Percentiles rank a stretch among this genome's conserved stretches.
phyloP scores from a whole-genome alignment of 2,888 invertebrate species.

The Melinaea menophilus region DNA sequence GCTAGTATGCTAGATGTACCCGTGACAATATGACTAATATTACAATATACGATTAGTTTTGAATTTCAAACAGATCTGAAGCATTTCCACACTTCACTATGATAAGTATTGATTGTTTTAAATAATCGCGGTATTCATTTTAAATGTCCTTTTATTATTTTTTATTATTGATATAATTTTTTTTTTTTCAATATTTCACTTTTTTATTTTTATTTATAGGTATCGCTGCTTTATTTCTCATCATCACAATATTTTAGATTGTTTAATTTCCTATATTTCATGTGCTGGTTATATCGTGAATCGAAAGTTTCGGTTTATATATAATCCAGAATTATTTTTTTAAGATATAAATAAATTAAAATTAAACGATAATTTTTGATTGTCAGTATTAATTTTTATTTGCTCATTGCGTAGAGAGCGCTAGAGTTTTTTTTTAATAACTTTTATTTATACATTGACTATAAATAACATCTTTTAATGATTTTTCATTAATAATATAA shows the following conservation, averaged over 20 bases:
- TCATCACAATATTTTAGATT: too few relatives aligned
- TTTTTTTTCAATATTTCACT: too few relatives aligned
- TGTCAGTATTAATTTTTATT: conserved; percentile 6
- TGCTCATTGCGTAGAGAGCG: neutral
- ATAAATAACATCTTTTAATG: too few relatives aligned
- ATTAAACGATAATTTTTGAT: neutral
- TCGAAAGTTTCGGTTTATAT: neutral
- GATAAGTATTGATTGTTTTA: too few relatives aligned
- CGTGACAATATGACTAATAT: conserved; percentile 3
- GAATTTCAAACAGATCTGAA: conserved; percentile 1
- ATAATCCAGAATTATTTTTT: neutral
- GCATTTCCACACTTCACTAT: too few relatives aligned
- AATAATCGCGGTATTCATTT: too few relatives aligned
- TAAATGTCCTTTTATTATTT: too few relatives aligned
- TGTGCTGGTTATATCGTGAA: neutral
- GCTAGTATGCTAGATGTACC: neutral
- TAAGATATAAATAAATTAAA: neutral
- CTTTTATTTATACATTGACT: neutral
- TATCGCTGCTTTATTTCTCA: too few relatives aligned
- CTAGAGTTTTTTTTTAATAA: neutral
- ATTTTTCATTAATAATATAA: too few relatives aligned
- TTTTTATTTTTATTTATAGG: too few relatives aligned
- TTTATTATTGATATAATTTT: too few relatives aligned
- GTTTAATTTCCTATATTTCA: neutral
- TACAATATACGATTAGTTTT: neutral